Percentiles rank a stretch among this genome's conserved stretches.
phyloP scores from a whole-genome alignment of 2,797 vertebrate genomes.

The Lutjanus campechanus region DNA sequence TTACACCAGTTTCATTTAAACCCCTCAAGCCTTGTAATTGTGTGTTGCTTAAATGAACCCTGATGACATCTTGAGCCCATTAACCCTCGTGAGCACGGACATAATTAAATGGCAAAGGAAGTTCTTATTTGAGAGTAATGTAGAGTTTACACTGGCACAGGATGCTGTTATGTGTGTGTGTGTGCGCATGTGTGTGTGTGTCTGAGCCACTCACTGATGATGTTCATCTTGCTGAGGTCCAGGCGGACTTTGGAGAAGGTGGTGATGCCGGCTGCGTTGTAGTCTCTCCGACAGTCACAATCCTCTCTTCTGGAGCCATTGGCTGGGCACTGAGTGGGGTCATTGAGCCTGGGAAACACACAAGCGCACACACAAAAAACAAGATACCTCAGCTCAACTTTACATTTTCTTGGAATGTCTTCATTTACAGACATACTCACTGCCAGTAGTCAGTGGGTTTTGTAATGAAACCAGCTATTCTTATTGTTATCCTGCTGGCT shows the following conservation, averaged over 20 bases:
- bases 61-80: constrained; percentile 86
- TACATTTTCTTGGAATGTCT: constrained; percentile 50
- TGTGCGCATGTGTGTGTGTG: constrained; percentile 25
- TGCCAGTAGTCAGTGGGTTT: constrained; percentile 37
- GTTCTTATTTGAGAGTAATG: constrained; percentile 67
- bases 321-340: constrained; percentile 95
- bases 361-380: constrained; percentile 27
- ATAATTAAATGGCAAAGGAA: constrained; percentile 78
- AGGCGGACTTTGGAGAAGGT: constrained; percentile 95
- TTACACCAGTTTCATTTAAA: constrained; percentile 68
- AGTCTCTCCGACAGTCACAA: constrained; percentile 94
- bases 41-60: constrained; percentile 67
- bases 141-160: constrained; percentile 52
- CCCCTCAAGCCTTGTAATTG: constrained; percentile 68
- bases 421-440: constrained; percentile 34
- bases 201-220: constrained; percentile 91
- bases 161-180: constrained; percentile 44
- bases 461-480: constrained; percentile 39
- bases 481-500: constrained; percentile 44
- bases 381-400: constrained; percentile 44
- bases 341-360: constrained; percentile 88
- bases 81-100: constrained; percentile 76
- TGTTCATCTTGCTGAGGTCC: constrained; percentile 92
- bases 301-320: constrained; percentile 93
- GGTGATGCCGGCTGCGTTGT: constrained; percentile 92